Conservation (phyloP, 2,113 vertebrate species). For the Paracanthobrama guichenoti region DNA sequence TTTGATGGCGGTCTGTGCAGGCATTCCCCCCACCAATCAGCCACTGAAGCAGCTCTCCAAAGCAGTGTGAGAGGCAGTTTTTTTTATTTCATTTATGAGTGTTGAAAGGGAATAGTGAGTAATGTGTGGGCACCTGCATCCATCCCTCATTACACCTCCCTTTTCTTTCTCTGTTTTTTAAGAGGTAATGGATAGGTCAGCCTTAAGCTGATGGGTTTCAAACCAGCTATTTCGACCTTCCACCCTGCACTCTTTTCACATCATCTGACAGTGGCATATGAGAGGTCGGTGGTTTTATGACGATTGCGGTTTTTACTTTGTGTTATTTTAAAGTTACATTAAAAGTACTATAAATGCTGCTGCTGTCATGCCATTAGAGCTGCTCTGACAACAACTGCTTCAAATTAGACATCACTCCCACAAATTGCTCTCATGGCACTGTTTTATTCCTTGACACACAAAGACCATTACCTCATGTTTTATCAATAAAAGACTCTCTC, state of each 20-base stretch:
- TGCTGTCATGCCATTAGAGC: background rate
- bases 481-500: background rate
- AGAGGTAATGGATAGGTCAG: conserved; percentile 6
- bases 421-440: background rate
- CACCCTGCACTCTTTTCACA: conserved; percentile 4
- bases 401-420: conserved; percentile 21
- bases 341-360: conserved; percentile 12
- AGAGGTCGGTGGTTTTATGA: background rate
- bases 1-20: conserved; percentile 34
- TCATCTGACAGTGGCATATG: conserved; percentile 20
- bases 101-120: conserved; percentile 36
- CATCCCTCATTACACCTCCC: conserved; percentile 26
- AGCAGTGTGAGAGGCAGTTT: conserved; percentile 26
- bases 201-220: conserved; percentile 30
- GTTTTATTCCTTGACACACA: background rate
- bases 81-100: conserved; percentile 42
- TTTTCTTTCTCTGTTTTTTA: conserved; percentile 23
- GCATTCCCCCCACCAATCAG: conserved; percentile 29
- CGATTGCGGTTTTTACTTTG: conserved; percentile 5
- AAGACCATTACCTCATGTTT: conserved; percentile 1
- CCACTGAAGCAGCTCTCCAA: conserved; percentile 31
- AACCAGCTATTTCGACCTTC: conserved; percentile 22
- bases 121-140: conserved; percentile 32
- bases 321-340: conserved; percentile 34
- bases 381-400: conserved; percentile 21